Evolutionary conservation across 2,888 invertebrate genomes (phyloP), one percentile per base, ranked within the genome.

Genomic region (Clistopyga incitator): DNA sequence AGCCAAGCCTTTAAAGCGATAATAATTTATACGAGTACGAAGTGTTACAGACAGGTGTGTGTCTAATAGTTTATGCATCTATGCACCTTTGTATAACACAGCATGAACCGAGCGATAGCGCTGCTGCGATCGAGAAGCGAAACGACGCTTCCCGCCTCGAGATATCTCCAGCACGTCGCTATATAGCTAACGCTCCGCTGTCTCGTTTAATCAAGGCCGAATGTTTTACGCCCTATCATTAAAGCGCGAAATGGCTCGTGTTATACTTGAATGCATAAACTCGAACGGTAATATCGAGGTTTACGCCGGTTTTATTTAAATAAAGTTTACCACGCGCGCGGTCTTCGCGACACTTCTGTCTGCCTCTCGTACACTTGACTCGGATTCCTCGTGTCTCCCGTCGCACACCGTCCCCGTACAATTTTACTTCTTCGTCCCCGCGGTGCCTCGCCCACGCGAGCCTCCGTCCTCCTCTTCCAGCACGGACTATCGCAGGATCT

Each of bases 261-360:
- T 92, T 91, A 91, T 92, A 92, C 90, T 90, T 88, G 90, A 90
- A 91, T 92, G 90, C 92, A 92, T 92, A 92, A 92, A 92, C 90
- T 89, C 87, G 88, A 92, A 92, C 90, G 91, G 89, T 89, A 92
- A 92, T 92, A 92, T 92, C 90, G 90, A 86, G 89, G 86, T 92
- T 92, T 92, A 92, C 90, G 92, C 86, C 88, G 88, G 87, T 91
- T 92, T 92, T 92, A 92, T 92, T 92, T 91, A 90, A 92, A 92
- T 92, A 92, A 92, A 92, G 88, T 89, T 89, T 86, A 86, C 85
- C 85, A n/a, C n/a, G 79, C 84, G 86, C 84, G 84, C 82, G 1
- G 52, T 67, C 61, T 61, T 50, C 56, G 67, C 72, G 77, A 77
- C 77, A 42, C 50, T 68, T 70, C 56, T 79, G 81, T 68, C 83